Conservation (phyloP, 2,888 invertebrate genomes). For the Mythimna lalbum region DNA sequence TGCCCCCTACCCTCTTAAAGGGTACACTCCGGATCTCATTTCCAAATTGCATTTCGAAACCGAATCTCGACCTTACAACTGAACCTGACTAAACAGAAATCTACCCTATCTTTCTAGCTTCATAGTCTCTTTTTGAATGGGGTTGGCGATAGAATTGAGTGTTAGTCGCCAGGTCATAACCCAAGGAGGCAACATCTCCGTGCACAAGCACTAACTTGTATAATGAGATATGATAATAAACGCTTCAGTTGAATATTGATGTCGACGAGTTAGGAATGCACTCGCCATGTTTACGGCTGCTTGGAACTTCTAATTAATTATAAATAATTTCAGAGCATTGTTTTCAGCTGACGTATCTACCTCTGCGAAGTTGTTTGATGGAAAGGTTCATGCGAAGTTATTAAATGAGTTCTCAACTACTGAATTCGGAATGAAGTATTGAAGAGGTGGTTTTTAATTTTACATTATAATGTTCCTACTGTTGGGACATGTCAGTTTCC, state of each 20-base stretch:
- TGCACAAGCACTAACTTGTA: constrained; percentile 90
- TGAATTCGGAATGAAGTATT: not conserved
- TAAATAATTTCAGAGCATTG: constrained; percentile 63
- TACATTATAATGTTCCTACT: too few relatives aligned
- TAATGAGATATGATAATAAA: constrained; percentile 91
- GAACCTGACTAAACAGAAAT: constrained; percentile 65
- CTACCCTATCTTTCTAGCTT: constrained; percentile 42
- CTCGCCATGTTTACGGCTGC: constrained; percentile 81
- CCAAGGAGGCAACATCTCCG: constrained; percentile 83
- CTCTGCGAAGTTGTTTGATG: constrained; percentile 1
- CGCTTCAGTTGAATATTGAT: constrained; percentile 90
- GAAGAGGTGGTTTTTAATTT: not conserved
- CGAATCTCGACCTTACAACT: constrained; percentile 87
- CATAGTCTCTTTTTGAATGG: constrained; percentile 69
- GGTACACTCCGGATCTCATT: constrained; percentile 89
- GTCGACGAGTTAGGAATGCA: constrained; percentile 88
- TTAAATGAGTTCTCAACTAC: constrained; percentile 11
- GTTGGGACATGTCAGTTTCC: too few relatives aligned
- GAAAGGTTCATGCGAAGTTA: constrained; percentile 13
- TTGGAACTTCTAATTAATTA: constrained; percentile 66
- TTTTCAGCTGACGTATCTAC: constrained; percentile 38
- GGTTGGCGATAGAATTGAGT: constrained; percentile 75
- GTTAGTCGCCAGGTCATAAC: constrained; percentile 83
- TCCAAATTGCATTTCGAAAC: constrained; percentile 90
- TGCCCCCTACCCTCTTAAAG: constrained; percentile 82